Evolutionary conservation across 2,113 vertebrate genomes (phyloP), one percentile per base, ranked within the genome.

Genomic region (Chaetodon trifascialis): DNA sequence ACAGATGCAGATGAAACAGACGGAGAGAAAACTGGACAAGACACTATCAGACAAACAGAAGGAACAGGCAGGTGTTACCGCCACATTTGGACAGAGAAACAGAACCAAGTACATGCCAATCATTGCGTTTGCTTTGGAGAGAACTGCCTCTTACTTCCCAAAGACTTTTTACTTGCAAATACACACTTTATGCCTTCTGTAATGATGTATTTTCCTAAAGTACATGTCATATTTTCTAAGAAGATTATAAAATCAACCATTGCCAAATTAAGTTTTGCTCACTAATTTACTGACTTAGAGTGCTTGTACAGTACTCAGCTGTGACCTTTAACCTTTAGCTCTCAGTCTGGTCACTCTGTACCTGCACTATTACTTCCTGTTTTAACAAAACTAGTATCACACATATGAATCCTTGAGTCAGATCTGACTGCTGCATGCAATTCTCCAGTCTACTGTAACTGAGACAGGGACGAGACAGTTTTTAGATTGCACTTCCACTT

Each of bases 1-100:
- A 85, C 82, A 77, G 78, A 87, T 82, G 79, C 72, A 86, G 82
- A 78, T 63, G 79, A 91, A 90, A 79, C 85, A 89, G 86, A 91
- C 21, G 70, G 86, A 86, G 86, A 76, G 77, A 63, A 85, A 82
- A 75, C 73, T 15, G 70, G 75, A 87, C 70, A 72, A 89, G 80
- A 88, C 83, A 74, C 73, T 16, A 54, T 44, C 84, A 83, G 74
- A 84, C 86, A 88, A 86, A 80, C 88, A 89, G 82, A 90, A 68
- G 84, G 78, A 90, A 79, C 21, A 21, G 71, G 52, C 90, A 88
- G 90, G 84, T 89, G 90, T 79, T 66, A n/a, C 60, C 34, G 56
- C 74, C 51, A 69, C 73, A 72, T 77, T 89, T 91, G 82, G 86
- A 87, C 70, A 44, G 36, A 72, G 49, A 71, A 68, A 54, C 49